These are phyloP conservation scores for Brachyptera risi DNA, from an alignment of 2,888 invertebrate genomes.

Conservation along the genomic window DNA sequence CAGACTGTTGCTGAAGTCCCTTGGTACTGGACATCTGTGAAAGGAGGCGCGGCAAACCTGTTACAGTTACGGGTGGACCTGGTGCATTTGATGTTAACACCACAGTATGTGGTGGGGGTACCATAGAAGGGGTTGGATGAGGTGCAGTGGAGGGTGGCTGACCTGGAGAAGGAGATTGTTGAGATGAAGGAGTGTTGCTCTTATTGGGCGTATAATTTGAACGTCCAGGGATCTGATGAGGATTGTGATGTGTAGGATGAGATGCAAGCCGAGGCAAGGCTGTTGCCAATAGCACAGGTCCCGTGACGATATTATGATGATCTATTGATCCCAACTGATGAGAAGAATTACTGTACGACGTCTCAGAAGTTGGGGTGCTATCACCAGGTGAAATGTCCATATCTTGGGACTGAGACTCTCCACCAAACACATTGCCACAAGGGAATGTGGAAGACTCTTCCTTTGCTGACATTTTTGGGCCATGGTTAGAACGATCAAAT, in stretches of 20 bases:
- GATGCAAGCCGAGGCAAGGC: slow-evolving; percentile 62
- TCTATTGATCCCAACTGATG: slow-evolving; percentile 33
- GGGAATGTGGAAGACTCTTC: slow-evolving; percentile 13
- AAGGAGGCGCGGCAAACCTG: slow-evolving; percentile 50
- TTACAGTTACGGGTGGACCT: slow-evolving; percentile 48
- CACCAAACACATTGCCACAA: slow-evolving; percentile 18
- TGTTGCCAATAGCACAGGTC: slow-evolving; percentile 61
- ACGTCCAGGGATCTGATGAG: slow-evolving; percentile 19
- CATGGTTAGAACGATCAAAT: background rate
- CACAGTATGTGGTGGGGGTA: slow-evolving; percentile 43
- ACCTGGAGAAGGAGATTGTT: slow-evolving; percentile 25
- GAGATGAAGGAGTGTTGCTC: slow-evolving; percentile 9
- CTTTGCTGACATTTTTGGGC: background rate
- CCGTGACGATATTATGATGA: slow-evolving; percentile 38
- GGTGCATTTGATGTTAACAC: slow-evolving; percentile 47
- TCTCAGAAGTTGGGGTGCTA: slow-evolving; percentile 82
- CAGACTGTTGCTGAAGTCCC: slow-evolving; percentile 51
- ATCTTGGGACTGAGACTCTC: slow-evolving; percentile 60
- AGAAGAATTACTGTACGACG: slow-evolving; percentile 55
- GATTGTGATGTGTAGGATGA: slow-evolving; percentile 42
- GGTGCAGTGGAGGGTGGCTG: slow-evolving; percentile 36
- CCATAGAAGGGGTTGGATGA: slow-evolving; percentile 39
- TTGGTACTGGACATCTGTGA: slow-evolving; percentile 48
- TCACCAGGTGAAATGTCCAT: slow-evolving; percentile 94
- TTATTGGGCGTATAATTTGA: slow-evolving; percentile 9